Base-by-base conservation (phyloP, 1,140 invertebrate species). In the Chymomyza costata region DNA sequence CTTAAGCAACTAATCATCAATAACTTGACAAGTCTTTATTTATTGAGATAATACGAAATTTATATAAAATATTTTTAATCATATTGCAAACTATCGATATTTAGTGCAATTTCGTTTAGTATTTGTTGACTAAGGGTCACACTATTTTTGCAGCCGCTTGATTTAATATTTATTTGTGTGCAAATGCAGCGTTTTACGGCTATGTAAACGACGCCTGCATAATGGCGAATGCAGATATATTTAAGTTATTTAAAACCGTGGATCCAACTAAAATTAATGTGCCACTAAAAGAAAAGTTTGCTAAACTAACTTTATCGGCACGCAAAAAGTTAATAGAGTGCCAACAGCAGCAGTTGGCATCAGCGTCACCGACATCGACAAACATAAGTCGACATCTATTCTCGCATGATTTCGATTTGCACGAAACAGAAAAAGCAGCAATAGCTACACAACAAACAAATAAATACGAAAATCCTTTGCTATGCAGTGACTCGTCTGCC, bases 271-370 rank as follows among this genome's bases (percentile, higher is more conserved):
- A 70, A 52, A 59, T 82, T 14, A 84, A 76, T 49, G 69, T 81
- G n/a, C 61, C 69, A 1, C 55, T 84, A 3, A 84, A 62, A 37
- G 57, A 84, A 10, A 82, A 74, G 60, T 84, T 84, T 19, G 54
- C 78, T 1, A 84, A 84, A 50, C 47, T 84, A 41, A 84, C 82
- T 16, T 48, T 84, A 6, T 84, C 81, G 13, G 81, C 82, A 7
- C 71, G 65, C 11, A 76, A 76, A 32, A 82, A 21, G 46, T 35
- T n/a, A 10, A 37, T 6, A 21, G 10, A 16, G 8, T 15, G 31
- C 19, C n/a, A 37, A 39, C 35, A 38, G 18, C 46, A 47, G 6
- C 31, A 40, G 17, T 31, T 30, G 18, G 14, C 10, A n/a, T n/a
- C 3, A 19, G 28, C 44, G 2, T 5, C 13, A 25, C 2, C 6